Base-by-base conservation (phyloP, 2,888 invertebrate species). In the Byasa hedistus region DNA sequence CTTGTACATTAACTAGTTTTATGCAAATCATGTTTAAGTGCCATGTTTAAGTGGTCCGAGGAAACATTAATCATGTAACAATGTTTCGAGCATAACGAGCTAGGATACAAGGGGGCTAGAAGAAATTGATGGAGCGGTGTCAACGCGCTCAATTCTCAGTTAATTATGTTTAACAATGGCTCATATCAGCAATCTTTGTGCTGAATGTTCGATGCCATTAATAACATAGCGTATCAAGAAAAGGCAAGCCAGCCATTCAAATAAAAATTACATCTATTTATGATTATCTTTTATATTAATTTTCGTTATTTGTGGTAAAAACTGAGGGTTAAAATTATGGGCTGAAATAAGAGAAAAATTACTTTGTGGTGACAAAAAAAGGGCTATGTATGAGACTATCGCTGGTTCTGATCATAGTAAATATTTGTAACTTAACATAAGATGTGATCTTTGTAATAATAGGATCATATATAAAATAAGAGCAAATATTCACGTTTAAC, bases 11-110 rank as follows among this genome's bases (percentile, higher is more conserved):
- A 88, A 84, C 79, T 83, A 85, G 84, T 86, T 89, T 87, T 83
- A 86, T 87, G 89, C 89, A 89, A 88, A 89, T 89, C 89, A 90
- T 79, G 84, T 80, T 85, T 76, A 79, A 80, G 78, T 79, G 78
- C 82, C 79, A 78, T 81, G 80, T 82, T 84, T 82, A 82, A 86
- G 85, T 82, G 83, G 79, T 79, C 75, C 73, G 75, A 78, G 81
- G 80, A 83, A 81, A 80, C 87, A 90, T 90, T 89, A 89, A 90
- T 90, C 89, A 89, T 77, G 77, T 83, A 82, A 89, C 87, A 89
- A 86, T 88, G 89, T 88, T 86, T 82, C 82, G 79, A 70, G 84
- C 79, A 82, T 82, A 84, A 83, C 82, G 81, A 79, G 80, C 69
- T 71, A 73, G 73, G 72, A 75, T 72, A 74, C 77, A 68, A 72